phyloP scores from a whole-genome alignment of 53 echinoderm and acorn worm species.

The Glandiceps talaboti region DNA sequence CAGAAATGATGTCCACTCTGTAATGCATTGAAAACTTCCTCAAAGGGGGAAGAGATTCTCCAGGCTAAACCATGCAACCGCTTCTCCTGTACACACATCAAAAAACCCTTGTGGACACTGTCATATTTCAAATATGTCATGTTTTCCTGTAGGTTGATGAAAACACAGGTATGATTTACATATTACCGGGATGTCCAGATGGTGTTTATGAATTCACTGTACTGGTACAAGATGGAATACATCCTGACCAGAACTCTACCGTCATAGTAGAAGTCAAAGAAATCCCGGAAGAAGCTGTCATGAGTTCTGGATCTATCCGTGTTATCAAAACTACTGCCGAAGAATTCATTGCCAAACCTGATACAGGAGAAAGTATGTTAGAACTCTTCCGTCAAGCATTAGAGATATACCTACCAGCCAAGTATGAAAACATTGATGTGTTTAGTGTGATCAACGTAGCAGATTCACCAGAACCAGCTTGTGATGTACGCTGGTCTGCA shows the following conservation, averaged over 20 bases:
- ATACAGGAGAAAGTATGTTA: slow-evolving; percentile 25
- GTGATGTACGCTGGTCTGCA: slow-evolving; percentile 79
- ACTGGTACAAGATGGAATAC: slow-evolving; percentile 36
- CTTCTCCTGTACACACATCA: no score
- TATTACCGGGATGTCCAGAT: slow-evolving; percentile 52
- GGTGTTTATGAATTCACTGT: slow-evolving; percentile 42
- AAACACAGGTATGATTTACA: slow-evolving; percentile 58
- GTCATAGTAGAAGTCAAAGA: slow-evolving; percentile 57
- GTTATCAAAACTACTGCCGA: slow-evolving; percentile 73
- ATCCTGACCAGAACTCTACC: slow-evolving; percentile 23
- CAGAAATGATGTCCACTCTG: no score
- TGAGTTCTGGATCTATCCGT: slow-evolving; percentile 80
- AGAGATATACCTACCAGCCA: slow-evolving; percentile 49
- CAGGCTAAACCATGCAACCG: no score
- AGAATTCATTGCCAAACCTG: slow-evolving; percentile 28
- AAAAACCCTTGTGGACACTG: no score
- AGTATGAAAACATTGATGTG: slow-evolving; percentile 66
- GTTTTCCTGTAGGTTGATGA: slow-evolving; percentile 49
- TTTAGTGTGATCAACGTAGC: slow-evolving; percentile 72
- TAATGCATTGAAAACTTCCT: no score
- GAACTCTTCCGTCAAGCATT: slow-evolving; percentile 40
- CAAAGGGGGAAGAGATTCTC: no score
- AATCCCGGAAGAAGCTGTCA: slow-evolving; percentile 68
- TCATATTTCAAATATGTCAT: no score
- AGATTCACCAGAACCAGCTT: slow-evolving; percentile 23